phyloP scores from a whole-genome alignment of 2,797 vertebrate genomes.

The Acipenser oxyrinchus region DNA sequence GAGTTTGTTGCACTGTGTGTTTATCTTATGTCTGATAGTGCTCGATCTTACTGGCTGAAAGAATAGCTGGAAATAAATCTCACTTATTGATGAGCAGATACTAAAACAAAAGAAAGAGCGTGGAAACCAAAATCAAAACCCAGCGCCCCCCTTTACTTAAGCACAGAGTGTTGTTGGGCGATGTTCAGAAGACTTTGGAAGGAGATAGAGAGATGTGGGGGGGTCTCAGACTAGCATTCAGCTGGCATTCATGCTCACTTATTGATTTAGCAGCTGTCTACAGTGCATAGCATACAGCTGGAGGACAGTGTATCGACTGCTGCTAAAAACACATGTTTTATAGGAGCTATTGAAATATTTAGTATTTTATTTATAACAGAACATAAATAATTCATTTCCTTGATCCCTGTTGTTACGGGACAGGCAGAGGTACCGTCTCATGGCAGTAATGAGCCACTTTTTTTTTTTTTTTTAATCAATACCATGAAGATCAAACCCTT shows the following conservation, averaged over 20 bases:
- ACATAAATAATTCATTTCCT: too few relatives aligned
- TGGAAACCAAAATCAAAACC: constrained; percentile 4
- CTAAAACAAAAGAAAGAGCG: constrained; percentile 14
- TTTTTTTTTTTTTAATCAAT: too few relatives aligned
- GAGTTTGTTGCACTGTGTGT: constrained; percentile 9
- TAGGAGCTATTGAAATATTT: constrained; percentile 40
- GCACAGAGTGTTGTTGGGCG: constrained; percentile 9
- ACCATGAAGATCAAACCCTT: too few relatives aligned
- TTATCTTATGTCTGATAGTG: constrained; percentile 16
- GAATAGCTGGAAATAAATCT: constrained; percentile 10
- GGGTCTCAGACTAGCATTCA: constrained; percentile 33
- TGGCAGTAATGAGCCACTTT: too few relatives aligned
- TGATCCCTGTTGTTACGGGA: too few relatives aligned
- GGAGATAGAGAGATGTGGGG: constrained; percentile 20
- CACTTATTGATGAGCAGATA: constrained; percentile 14
- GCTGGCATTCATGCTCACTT: constrained; percentile 21
- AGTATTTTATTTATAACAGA: constrained; percentile 15
- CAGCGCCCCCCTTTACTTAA: background rate
- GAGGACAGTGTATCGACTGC: constrained; percentile 6
- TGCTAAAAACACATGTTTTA: constrained; percentile 29
- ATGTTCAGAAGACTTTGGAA: constrained; percentile 19
- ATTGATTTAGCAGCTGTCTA: constrained; percentile 30
- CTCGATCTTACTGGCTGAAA: constrained; percentile 8
- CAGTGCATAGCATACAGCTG: constrained; percentile 19
- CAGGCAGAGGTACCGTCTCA: too few relatives aligned